Evolutionary conservation across 2,113 vertebrate genomes (phyloP).

Genomic region (Tylochromis polylepis): DNA sequence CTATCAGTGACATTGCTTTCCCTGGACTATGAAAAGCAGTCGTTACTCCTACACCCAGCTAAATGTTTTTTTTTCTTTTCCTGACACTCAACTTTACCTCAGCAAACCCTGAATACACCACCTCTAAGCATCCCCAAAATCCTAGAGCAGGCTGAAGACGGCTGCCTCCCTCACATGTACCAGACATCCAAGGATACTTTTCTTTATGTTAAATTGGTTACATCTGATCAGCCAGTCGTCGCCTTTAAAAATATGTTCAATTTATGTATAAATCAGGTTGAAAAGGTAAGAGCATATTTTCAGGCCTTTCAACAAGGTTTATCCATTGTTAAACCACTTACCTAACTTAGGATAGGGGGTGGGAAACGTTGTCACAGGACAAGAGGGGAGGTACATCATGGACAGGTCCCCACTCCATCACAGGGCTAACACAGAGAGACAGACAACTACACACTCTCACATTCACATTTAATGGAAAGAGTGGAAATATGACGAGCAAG

Average conservation of each 20-base stretch:
- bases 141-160: background rate
- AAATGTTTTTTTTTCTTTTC: conserved; percentile 17
- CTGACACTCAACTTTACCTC: background rate
- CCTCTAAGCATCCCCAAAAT: background rate
- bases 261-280: background rate
- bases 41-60: background rate
- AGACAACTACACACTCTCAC: background rate
- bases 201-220: background rate
- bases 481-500: background rate
- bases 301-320: background rate
- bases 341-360: background rate
- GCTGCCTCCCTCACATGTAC: accelerated
- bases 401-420: background rate
- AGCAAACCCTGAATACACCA: background rate
- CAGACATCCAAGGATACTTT: background rate
- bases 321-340: background rate
- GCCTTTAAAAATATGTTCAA: background rate
- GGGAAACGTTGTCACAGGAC: accelerated
- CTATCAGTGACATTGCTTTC: conserved; percentile 43
- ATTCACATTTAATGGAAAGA: background rate
- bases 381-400: background rate
- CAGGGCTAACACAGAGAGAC: background rate
- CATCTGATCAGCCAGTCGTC: background rate
- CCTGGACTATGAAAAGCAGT: conserved; percentile 24
- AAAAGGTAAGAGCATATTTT: background rate